Base-by-base conservation (phyloP, 2,113 vertebrate genomes). In the Lepisosteus osseus region DNA sequence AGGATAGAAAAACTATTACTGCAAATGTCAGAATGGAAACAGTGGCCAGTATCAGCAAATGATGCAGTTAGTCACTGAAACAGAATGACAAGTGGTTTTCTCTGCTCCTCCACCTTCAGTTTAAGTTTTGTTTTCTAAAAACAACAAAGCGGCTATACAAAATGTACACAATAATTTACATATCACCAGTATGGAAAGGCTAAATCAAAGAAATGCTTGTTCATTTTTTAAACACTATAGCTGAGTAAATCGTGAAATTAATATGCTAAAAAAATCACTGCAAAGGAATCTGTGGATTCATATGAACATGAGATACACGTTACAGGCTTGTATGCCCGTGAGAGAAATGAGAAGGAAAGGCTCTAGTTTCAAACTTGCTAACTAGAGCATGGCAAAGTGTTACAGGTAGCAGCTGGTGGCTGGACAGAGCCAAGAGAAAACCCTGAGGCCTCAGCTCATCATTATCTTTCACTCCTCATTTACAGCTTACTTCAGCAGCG, bases 351-450 rank as follows among this genome's bases (percentile, higher is more conserved):
- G 76, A 67, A 42, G 11, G 66, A 74, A 61, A 62, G 15, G 76
- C 72, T 74, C 71, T 64, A 78, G 77, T 56, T 43, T 15, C 67
- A 42, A 14, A 56, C 75, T 76, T 79, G 83, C 79, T 86, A 85
- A 88, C 80, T 84, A 81, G 83, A 84, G 77, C 84, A 76, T 76
- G 77, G 77, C 73, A 68, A 78, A 77, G 73, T 13, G 67, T 70
- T 77, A 76, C 79, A 83, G 82, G 83, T 80, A 86, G 81, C 83
- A 88, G 83, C 82, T 87, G 82, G 81, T 78, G 76, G 73, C 75
- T 72, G 77, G 75, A 72, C 68, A 72, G 77, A 71, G 76, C 70
- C 17, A 76, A 74, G 76, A 40, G n/a, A 72, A 71, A 69, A 77
- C 79, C 71, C 67, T 11, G 71, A 79, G 81, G 84, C 75, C 71